These are phyloP conservation scores for Tetramorium parvispinum DNA, from an alignment of 1,140 invertebrate species.

Conservation along the genomic window DNA sequence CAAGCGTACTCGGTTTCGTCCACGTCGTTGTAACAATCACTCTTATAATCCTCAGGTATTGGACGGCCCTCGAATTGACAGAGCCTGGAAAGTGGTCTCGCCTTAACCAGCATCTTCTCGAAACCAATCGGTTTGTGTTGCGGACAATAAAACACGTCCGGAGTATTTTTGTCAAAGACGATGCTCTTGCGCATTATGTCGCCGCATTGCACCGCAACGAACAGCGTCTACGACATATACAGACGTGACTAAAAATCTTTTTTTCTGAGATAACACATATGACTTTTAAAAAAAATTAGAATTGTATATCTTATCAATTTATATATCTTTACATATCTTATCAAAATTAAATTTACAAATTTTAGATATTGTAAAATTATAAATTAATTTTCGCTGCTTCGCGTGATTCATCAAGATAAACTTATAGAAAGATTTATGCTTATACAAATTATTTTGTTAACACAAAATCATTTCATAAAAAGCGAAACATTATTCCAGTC, in stretches of 20 bases:
- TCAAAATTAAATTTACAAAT: neutral
- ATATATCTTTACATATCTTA: too few species aligned
- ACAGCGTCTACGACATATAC: conserved; percentile 45
- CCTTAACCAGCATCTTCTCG: conserved; percentile 89
- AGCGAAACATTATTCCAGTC: neutral
- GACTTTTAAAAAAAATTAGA: neutral
- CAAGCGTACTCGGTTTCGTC: conserved; percentile 93
- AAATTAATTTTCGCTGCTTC: neutral
- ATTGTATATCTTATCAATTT: neutral
- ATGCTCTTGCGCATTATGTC: conserved; percentile 93
- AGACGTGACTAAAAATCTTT: neutral
- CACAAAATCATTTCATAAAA: neutral
- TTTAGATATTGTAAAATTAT: neutral
- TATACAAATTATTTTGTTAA: neutral
- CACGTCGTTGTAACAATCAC: conserved; percentile 93
- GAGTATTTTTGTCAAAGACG: conserved; percentile 93
- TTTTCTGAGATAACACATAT: neutral
- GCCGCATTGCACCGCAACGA: conserved; percentile 84
- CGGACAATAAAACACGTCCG: conserved; percentile 94
- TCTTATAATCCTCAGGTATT: conserved; percentile 91
- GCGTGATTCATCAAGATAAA: neutral
- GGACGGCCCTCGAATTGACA: conserved; percentile 91
- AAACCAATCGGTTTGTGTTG: conserved; percentile 91
- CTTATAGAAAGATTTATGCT: neutral
- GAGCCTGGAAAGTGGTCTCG: conserved; percentile 90